Evolutionary conservation across 2,797 vertebrate species (phyloP), one percentile per base, ranked within the genome.

Genomic region (Peromyscus eremicus): DNA sequence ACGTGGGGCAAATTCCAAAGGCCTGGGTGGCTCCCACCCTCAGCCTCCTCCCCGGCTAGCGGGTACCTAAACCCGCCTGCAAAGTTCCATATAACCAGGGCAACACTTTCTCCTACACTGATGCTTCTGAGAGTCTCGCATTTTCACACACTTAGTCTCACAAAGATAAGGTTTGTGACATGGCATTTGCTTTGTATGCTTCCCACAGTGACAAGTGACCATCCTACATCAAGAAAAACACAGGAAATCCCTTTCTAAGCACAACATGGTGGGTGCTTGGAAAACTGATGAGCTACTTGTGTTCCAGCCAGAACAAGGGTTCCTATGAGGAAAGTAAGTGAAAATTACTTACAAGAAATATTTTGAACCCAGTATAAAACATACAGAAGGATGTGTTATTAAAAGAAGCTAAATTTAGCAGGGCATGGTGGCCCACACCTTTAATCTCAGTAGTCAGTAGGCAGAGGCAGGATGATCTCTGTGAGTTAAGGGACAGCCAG

Each of bases 351-450:
- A 25, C 66, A 88, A 91, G 66, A 94, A 52, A 80, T 25, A 84
- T 94, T 95, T 52, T 60, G 2, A 94, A 92, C 10, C 62, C n/a
- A 86, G 6, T 49, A 75, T 90, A 92, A 84, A 97, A 83, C 52
- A 86, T 55, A 55, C 0, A 68, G 34, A 64, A 32, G 5, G 16
- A 91, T 2, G 66, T 13, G 37, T 13, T 73, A 11, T 66, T 88
- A 88, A 94, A 84, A 90, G 64, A 19, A 46, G 46, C 52, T 68
- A 73, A 10, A 52, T 40, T 62, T 87, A 62, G 21, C 46, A 34
- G 46, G 76, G 32, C 46, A 79, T 34, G 16, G 16, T 52, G 29
- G 29, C 76, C 52, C 29, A 79, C 46, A 11, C 29, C 76, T 62
- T 79, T 79, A 52, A 34, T 79, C 29, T 46, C 29, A 52, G 46